Conservation (phyloP, 2,888 invertebrate genomes). For the Tetranychus piercei region DNA sequence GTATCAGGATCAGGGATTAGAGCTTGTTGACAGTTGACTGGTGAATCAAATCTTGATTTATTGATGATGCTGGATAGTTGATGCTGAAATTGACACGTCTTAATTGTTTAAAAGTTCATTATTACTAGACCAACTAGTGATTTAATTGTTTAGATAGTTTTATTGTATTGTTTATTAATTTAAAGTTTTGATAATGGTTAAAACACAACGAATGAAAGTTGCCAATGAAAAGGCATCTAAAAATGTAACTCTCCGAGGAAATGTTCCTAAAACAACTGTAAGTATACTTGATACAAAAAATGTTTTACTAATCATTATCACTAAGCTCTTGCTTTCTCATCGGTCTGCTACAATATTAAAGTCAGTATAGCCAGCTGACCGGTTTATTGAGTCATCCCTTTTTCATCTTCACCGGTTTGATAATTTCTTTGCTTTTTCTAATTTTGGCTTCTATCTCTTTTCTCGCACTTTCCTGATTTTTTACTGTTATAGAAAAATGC, state of each 20-base stretch:
- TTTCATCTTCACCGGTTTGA: neutral
- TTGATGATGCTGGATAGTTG: no score
- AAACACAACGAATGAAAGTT: slow-evolving; percentile 95
- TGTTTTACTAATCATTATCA: neutral
- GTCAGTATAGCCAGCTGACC: no score
- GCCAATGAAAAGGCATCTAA: slow-evolving; percentile 97
- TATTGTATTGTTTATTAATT: neutral
- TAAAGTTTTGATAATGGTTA: slow-evolving; percentile 51
- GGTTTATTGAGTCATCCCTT: no score
- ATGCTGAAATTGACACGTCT: no score
- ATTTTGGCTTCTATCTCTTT: neutral
- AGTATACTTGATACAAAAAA: slow-evolving; percentile 33
- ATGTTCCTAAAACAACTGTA: slow-evolving; percentile 88
- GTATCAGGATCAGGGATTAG: no score
- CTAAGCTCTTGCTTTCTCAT: neutral
- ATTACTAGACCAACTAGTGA: neutral
- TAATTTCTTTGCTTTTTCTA: neutral
- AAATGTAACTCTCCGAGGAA: slow-evolving; percentile 84
- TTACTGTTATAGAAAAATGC: slow-evolving; percentile 13
- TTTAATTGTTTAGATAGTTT: neutral
- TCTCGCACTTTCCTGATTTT: neutral
- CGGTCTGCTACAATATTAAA: neutral
- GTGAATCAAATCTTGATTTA: no score
- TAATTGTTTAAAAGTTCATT: no score
- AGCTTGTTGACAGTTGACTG: no score